Evolutionary conservation across 2,797 vertebrate genomes (phyloP).

Genomic region (Sebastes matsubarae): DNA sequence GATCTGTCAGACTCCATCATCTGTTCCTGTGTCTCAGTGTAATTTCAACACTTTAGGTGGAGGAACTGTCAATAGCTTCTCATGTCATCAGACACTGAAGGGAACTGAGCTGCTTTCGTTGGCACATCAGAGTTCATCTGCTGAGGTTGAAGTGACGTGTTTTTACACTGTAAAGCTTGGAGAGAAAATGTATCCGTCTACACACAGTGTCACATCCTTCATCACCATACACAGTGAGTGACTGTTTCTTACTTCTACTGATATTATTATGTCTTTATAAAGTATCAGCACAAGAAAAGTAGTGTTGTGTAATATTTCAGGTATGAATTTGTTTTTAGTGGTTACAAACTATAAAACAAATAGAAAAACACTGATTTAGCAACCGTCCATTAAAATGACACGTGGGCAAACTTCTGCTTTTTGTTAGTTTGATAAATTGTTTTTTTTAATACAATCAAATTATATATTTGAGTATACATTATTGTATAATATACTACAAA

Average conservation of each 20-base stretch:
- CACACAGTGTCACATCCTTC: background rate
- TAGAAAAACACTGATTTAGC: background rate
- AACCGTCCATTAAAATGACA: too few relatives aligned
- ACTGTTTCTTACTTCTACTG: background rate
- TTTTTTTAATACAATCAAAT: too few relatives aligned
- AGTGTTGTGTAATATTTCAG: background rate
- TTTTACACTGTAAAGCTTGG: background rate
- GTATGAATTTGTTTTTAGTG: too few relatives aligned
- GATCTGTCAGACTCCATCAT: slow-evolving; percentile 10
- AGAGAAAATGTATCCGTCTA: background rate
- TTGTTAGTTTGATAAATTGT: background rate
- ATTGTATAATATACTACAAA: rapidly evolving
- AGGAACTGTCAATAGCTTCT: rapidly evolving
- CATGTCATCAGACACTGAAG: slow-evolving; percentile 15
- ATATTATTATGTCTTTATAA: background rate
- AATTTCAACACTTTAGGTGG: slow-evolving; percentile 10
- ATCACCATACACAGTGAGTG: slow-evolving; percentile 28
- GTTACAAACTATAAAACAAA: too few relatives aligned
- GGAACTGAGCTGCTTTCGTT: slow-evolving; percentile 22
- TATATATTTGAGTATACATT: too few relatives aligned
- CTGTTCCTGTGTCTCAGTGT: background rate
- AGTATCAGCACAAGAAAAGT: too few relatives aligned
- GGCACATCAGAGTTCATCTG: background rate
- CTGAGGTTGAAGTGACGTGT: slow-evolving; percentile 33
- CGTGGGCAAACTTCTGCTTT: background rate